phyloP scores from a whole-genome alignment of 2,797 vertebrate species.

The Anolis apletophallus region DNA sequence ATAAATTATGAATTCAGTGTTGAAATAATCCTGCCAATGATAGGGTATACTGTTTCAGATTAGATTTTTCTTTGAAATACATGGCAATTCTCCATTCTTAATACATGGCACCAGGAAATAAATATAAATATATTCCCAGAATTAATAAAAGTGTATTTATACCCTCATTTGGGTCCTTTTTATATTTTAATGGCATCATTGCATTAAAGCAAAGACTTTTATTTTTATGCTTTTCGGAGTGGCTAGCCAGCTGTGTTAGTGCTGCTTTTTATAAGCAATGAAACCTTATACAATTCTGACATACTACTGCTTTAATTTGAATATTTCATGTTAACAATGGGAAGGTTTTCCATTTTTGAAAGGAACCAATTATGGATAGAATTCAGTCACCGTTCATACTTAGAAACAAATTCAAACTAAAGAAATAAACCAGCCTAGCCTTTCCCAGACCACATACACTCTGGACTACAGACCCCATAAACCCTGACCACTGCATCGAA shows the following conservation, averaged over 20 bases:
- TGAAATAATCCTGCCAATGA: conserved; percentile 35
- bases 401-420: conserved; percentile 42
- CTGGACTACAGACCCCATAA: background rate
- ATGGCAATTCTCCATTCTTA: conserved; percentile 33
- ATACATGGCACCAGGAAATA: conserved; percentile 49
- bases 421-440: background rate
- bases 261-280: conserved; percentile 54
- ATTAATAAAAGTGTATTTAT: conserved; percentile 47
- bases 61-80: conserved; percentile 50
- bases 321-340: conserved; percentile 53
- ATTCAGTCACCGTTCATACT: background rate
- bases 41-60: conserved; percentile 39
- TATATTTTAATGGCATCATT: conserved; percentile 37
- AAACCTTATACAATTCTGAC: conserved; percentile 41
- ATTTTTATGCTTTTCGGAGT: conserved; percentile 44
- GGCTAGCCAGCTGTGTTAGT: conserved; percentile 22
- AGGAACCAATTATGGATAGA: conserved; percentile 14
- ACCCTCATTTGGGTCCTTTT: conserved; percentile 35
- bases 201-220: conserved; percentile 39
- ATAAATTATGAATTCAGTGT: conserved; percentile 44
- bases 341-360: conserved; percentile 38
- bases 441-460: background rate
- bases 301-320: conserved; percentile 53
- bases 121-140: conserved; percentile 39
- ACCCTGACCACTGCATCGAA: background rate